phyloP scores from a whole-genome alignment of 2,113 vertebrate species.

The Archocentrus centrarchus region DNA sequence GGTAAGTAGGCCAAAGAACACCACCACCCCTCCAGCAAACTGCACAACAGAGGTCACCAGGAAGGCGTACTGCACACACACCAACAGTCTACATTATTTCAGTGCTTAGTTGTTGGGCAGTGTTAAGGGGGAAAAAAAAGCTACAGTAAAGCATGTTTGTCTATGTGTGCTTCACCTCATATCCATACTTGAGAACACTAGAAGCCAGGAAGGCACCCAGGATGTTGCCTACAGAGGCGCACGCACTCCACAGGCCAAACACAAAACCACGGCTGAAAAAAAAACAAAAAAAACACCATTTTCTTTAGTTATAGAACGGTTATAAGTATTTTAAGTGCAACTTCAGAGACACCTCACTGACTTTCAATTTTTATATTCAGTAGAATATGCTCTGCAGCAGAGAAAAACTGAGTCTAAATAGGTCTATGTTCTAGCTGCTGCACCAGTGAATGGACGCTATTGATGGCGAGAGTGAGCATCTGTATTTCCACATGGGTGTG shows the following conservation, averaged over 20 bases:
- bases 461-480: conserved; percentile 15
- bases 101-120: not conserved
- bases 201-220: conserved; percentile 94
- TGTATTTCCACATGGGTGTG: not conserved
- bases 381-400: not conserved
- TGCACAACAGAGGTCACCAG: conserved; percentile 94
- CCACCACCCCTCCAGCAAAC: conserved; percentile 93
- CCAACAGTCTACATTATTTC: not conserved
- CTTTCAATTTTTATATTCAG: not conserved
- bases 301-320: not conserved
- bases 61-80: conserved; percentile 89
- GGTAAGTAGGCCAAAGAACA: conserved; percentile 94
- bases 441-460: conserved; percentile 38
- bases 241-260: conserved; percentile 97
- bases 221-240: conserved; percentile 96
- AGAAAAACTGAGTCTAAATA: conserved; percentile 37
- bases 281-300: not conserved
- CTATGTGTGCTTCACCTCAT: conserved; percentile 85
- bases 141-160: no score
- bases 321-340: not conserved
- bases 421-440: conserved; percentile 20
- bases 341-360: not conserved
- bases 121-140: not conserved
- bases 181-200: conserved; percentile 92
- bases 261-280: conserved; percentile 89